These are phyloP conservation scores for Otus sunia DNA, from an alignment of 2,113 vertebrate genomes.

Conservation along the genomic window DNA sequence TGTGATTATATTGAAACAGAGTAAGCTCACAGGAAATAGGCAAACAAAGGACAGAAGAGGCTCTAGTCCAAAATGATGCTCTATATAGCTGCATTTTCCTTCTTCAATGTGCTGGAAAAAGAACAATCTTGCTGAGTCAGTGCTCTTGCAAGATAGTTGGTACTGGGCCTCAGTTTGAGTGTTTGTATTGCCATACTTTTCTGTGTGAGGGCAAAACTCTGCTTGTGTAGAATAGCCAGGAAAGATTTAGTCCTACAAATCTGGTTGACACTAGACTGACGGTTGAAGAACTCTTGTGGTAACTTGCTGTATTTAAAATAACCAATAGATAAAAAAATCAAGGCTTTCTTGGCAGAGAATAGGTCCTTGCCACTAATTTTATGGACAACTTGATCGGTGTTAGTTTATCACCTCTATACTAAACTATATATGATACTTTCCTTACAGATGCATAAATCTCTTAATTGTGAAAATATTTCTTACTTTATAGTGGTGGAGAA, in stretches of 20 bases:
- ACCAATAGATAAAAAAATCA: neutral
- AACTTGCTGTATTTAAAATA: neutral
- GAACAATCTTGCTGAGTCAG: neutral
- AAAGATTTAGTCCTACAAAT: neutral
- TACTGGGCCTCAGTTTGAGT: neutral
- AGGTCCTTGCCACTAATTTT: neutral
- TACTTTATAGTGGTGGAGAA: constrained; percentile 90
- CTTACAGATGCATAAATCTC: neutral
- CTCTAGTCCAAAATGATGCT: neutral
- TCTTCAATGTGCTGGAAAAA: neutral
- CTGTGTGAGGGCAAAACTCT: neutral
- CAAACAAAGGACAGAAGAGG: constrained; percentile 16
- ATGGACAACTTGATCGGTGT: neutral
- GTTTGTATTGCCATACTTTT: neutral
- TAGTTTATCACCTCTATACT: neutral
- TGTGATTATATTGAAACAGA: neutral
- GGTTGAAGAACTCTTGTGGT: neutral
- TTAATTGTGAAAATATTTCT: neutral
- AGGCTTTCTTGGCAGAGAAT: neutral
- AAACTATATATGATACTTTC: neutral
- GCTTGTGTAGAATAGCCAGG: neutral
- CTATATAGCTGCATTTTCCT: neutral
- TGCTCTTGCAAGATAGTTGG: neutral
- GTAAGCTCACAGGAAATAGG: neutral
- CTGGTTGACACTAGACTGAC: neutral